phyloP scores from a whole-genome alignment of 2,113 vertebrate species.

The Ctenomys sociabilis region DNA sequence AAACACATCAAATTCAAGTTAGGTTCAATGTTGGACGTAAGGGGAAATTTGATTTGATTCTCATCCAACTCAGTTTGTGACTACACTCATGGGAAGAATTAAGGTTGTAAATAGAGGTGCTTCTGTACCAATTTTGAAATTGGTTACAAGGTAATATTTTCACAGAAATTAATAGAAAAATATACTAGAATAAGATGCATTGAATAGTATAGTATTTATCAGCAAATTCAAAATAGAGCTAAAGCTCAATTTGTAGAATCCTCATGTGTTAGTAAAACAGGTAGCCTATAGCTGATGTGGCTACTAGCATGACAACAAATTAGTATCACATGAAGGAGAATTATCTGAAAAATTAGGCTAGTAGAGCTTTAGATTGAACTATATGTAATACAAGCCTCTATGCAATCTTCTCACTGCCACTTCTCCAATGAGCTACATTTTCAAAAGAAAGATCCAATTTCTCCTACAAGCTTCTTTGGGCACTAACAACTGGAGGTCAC shows the following conservation, averaged over 20 bases:
- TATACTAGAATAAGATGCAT: neutral
- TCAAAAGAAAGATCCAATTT: neutral
- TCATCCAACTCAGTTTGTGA: neutral
- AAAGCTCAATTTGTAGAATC: neutral
- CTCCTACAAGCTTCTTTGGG: neutral
- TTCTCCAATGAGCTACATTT: neutral
- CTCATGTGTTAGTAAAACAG: neutral
- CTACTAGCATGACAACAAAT: constrained; percentile 28
- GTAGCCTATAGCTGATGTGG: neutral
- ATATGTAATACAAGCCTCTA: neutral
- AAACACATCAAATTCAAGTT: neutral
- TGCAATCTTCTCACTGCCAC: neutral
- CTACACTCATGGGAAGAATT: neutral
- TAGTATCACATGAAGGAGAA: neutral
- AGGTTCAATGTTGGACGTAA: neutral
- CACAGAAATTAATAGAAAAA: constrained; percentile 37
- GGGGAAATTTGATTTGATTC: neutral
- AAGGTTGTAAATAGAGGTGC: neutral
- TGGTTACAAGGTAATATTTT: neutral
- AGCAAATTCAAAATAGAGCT: constrained; percentile 32
- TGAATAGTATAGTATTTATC: neutral
- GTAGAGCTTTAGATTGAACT: neutral
- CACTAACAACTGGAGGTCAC: neutral
- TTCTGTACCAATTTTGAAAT: neutral
- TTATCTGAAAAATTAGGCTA: neutral